Evolutionary conservation across 2,888 invertebrate species (phyloP).

Genomic region (Helobdella robusta): DNA sequence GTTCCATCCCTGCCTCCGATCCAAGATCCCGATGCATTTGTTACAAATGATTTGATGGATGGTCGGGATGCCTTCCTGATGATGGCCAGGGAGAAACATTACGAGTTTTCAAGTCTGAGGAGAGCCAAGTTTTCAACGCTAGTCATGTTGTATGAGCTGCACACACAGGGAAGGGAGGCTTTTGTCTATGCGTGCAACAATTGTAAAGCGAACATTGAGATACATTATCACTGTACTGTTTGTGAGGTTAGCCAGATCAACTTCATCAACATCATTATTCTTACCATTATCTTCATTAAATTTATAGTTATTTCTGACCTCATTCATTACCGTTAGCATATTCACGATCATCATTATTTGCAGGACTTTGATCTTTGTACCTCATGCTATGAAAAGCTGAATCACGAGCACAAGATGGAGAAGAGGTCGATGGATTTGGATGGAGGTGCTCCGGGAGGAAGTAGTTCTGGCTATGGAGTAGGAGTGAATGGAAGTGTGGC

Average conservation of each 20-base stretch:
- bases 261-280: no score
- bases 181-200: slow-evolving; percentile 98
- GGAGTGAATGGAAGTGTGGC: not conserved
- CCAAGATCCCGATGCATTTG: slow-evolving; percentile 88
- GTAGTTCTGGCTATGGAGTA: not conserved
- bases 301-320: no score
- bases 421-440: slow-evolving; percentile 62
- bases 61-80: slow-evolving; percentile 97
- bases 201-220: slow-evolving; percentile 90
- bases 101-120: slow-evolving; percentile 90
- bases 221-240: slow-evolving; percentile 82
- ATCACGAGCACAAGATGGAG: slow-evolving; percentile 95
- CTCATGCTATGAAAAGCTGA: slow-evolving; percentile 82
- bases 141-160: slow-evolving; percentile 93
- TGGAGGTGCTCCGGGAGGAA: slow-evolving; percentile 68
- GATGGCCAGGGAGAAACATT: slow-evolving; percentile 91
- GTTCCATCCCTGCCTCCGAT: slow-evolving; percentile 78
- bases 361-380: slow-evolving; percentile 95
- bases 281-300: no score
- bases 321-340: no score
- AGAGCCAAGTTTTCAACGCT: slow-evolving; percentile 91
- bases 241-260: slow-evolving; percentile 92
- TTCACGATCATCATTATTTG: not conserved
- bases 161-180: slow-evolving; percentile 94
- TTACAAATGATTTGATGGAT: slow-evolving; percentile 97